phyloP scores from a whole-genome alignment of 2,113 vertebrate species.

The Euleptes europaea region DNA sequence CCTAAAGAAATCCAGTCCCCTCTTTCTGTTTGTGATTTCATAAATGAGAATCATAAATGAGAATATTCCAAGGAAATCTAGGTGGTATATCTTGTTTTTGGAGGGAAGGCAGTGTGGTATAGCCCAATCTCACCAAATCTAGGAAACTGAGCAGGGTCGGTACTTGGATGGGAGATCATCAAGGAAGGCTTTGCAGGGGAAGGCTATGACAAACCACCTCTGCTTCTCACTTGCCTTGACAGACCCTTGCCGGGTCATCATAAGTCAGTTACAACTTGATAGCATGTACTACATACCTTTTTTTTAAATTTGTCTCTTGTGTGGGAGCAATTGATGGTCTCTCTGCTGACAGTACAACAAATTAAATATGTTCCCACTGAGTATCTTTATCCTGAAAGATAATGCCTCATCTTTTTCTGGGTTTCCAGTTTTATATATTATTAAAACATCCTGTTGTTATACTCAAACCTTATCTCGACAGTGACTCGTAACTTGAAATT shows the following conservation, averaged over 20 bases:
- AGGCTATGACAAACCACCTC: no score
- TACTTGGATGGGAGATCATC: no score
- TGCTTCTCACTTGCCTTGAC: no score
- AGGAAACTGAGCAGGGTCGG: no score
- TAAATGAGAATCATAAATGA: background rate
- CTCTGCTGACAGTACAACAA: background rate
- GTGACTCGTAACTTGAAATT: slow-evolving; percentile 44
- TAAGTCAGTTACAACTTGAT: no score
- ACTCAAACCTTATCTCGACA: slow-evolving; percentile 36
- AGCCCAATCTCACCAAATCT: no score
- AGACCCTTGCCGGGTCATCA: no score
- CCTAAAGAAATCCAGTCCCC: background rate
- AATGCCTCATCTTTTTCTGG: background rate
- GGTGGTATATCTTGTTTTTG: no score
- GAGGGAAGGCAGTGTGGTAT: no score
- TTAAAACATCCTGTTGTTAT: background rate
- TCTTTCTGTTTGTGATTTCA: background rate
- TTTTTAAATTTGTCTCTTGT: background rate
- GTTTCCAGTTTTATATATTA: background rate
- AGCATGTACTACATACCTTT: background rate
- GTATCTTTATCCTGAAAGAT: background rate
- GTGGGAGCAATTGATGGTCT: background rate
- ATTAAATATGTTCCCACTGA: background rate
- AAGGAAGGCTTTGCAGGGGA: no score
- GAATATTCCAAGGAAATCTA: background rate